Evolutionary conservation across 2,113 vertebrate species (phyloP).

Genomic region (Aptenodytes forsteri): DNA sequence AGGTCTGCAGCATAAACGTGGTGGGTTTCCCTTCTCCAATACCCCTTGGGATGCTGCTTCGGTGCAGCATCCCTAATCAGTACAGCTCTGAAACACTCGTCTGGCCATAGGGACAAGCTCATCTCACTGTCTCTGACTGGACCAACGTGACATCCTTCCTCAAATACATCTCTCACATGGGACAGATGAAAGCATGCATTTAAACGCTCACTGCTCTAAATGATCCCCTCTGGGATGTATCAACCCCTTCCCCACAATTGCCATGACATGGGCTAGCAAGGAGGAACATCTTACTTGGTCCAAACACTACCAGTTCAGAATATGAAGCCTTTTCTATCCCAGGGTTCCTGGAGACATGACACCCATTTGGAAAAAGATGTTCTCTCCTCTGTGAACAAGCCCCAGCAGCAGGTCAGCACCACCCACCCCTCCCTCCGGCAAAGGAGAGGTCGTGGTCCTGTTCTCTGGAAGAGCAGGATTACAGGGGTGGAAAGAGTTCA

Average conservation of each 20-base stretch:
- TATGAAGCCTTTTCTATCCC: not conserved
- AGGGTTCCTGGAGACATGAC: accelerated
- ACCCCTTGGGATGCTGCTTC: not conserved
- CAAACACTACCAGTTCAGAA: not conserved
- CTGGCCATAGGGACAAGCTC: not conserved
- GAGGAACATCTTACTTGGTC: not conserved
- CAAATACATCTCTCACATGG: not conserved
- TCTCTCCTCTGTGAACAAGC: not conserved
- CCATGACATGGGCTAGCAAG: accelerated
- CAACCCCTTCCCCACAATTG: not conserved
- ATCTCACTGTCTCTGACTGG: not conserved
- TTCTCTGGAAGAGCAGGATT: not conserved
- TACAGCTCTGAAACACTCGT: not conserved
- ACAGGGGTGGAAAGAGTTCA: not conserved
- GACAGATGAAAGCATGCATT: not conserved
- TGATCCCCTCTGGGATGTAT: not conserved
- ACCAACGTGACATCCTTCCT: not conserved
- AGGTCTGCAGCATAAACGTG: not conserved
- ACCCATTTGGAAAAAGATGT: not conserved
- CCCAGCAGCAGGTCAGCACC: not conserved
- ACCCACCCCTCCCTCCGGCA: not conserved
- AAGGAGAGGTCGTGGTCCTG: not conserved
- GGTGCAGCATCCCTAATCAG: not conserved
- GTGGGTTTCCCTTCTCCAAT: not conserved
- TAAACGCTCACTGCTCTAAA: not conserved